phyloP scores from a whole-genome alignment of 2,113 vertebrate genomes.

The Perca fluviatilis region DNA sequence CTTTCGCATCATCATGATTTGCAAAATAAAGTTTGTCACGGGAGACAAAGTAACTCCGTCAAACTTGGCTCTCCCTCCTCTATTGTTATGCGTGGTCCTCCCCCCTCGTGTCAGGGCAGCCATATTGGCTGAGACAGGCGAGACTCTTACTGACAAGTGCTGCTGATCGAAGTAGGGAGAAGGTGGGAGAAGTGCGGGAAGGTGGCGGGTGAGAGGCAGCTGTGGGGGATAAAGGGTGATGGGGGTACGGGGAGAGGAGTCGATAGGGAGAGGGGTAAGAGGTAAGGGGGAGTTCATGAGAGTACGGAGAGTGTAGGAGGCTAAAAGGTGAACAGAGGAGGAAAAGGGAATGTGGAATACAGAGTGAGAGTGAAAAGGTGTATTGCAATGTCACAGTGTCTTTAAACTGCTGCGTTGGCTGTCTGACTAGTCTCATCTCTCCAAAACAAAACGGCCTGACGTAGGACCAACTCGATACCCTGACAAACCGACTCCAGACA shows the following conservation, averaged over 20 bases:
- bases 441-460: conserved; percentile 58
- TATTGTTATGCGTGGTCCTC: conserved; percentile 57
- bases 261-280: conserved; percentile 6
- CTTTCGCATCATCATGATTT: conserved; percentile 60
- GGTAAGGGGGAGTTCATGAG: neutral
- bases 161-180: conserved; percentile 63
- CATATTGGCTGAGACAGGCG: conserved; percentile 64
- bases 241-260: neutral
- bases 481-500: conserved; percentile 45
- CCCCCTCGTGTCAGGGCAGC: conserved; percentile 66
- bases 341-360: conserved; percentile 14
- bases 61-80: conserved; percentile 55
- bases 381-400: conserved; percentile 60
- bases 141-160: conserved; percentile 61
- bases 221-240: neutral
- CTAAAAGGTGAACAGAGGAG: conserved; percentile 55
- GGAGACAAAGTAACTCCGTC: conserved; percentile 73
- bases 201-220: neutral
- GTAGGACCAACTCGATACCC: conserved; percentile 42
- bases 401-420: conserved; percentile 67
- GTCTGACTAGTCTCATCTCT: conserved; percentile 57
- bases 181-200: neutral
- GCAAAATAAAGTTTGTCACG: conserved; percentile 69
- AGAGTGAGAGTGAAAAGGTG: conserved; percentile 16
- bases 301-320: neutral